Base-by-base conservation (phyloP, 2,888 invertebrate species). In the Drosophila anomelani region DNA sequence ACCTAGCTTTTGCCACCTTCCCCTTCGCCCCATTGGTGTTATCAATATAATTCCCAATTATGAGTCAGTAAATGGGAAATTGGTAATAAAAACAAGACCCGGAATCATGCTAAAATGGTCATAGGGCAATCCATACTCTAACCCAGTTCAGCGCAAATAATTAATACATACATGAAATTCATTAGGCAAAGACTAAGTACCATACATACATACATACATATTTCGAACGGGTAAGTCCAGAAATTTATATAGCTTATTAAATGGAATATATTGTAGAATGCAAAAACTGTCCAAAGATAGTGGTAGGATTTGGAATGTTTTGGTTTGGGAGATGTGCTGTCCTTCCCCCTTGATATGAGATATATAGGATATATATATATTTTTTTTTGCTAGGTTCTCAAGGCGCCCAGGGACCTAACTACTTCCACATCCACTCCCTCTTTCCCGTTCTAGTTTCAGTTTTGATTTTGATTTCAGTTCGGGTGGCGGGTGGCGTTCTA, bases 31-130 rank as follows among this genome's bases (percentile, higher is more conserved):
- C 26, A 17, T 34, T 44, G 44, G 8, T 3, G 32, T 39, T n/a
- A 34, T 29, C 17, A 53, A 44, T 54, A 67, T 46, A 53, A 46
- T 39, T 67, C 54, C 47, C 64, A 80, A 80, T 71, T 77, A 66
- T 72, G 66, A 56, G 68, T 53, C 62, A 71, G 36, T 58, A 17
- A 56, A 49, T 49, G 41, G 56, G 46, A 32, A 55, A 69, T 54
- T 46, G 44, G n/a, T 32, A 43, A 53, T 46, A 46, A 68, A 51
- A 57, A 15, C 8, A 12, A 39, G 39, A 41, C 39, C 39, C 26
- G 62, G 39, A 23, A 47, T 47, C 17, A 34, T 34, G 38, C 39
- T 17, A 20, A 56, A 23, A 26, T 17, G 23, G 34, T 34, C 43
- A 61, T 23, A 13, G 13, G 34, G 34, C 26, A 20, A 32, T n/a